Evolutionary conservation across 2,888 invertebrate species (phyloP).

Genomic region (Habrosyne pyritoides): DNA sequence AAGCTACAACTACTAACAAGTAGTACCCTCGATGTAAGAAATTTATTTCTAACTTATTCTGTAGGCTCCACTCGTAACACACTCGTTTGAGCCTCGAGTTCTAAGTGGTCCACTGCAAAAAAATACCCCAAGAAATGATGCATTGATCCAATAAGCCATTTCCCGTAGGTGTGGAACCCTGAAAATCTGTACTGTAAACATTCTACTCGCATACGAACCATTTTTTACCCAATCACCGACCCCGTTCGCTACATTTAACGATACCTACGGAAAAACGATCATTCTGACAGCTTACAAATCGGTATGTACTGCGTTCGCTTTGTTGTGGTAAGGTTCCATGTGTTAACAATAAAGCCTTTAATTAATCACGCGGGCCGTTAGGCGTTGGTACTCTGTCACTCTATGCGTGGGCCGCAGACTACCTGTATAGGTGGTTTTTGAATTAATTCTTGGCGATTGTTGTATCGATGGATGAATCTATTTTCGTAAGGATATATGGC

Average conservation of each 20-base stretch:
- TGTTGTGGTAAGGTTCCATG: conserved; percentile 48
- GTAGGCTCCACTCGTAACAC: not conserved
- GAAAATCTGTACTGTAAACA: conserved; percentile 10
- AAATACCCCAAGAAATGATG: not conserved
- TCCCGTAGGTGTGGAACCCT: not conserved
- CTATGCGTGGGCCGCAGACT: conserved; percentile 13
- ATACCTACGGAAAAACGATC: conserved; percentile 32
- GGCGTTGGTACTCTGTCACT: conserved; percentile 30
- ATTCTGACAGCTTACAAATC: conserved; percentile 56
- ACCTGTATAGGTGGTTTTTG: conserved; percentile 8
- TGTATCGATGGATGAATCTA: not conserved
- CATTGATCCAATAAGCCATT: not conserved
- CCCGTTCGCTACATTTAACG: conserved; percentile 35
- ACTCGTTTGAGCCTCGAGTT: not conserved
- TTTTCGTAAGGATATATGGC: not conserved
- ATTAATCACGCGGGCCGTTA: conserved; percentile 51
- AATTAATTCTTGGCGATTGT: conserved; percentile 6
- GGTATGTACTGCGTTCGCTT: conserved; percentile 41
- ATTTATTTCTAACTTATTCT: not conserved
- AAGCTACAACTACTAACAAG: too few species aligned
- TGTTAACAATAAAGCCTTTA: conserved; percentile 55
- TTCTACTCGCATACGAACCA: conserved; percentile 15
- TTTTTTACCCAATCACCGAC: conserved; percentile 40
- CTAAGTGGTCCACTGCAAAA: not conserved
- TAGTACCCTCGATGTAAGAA: too few species aligned